phyloP scores from a whole-genome alignment of 2,113 vertebrate genomes.

The Amphiprion ocellaris region DNA sequence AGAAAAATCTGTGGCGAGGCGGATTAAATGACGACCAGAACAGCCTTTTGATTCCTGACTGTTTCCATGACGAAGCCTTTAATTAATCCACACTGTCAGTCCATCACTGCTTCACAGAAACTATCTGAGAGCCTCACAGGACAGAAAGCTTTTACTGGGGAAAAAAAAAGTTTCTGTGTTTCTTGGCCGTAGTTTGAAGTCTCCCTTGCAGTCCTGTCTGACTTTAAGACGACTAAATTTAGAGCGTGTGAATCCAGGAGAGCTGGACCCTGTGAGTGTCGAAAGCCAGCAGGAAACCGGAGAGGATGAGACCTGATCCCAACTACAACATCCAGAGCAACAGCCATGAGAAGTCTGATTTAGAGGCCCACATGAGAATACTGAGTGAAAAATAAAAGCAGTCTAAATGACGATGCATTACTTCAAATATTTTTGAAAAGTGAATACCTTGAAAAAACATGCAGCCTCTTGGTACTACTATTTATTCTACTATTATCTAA shows the following conservation, averaged over 20 bases:
- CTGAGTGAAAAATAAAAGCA: neutral
- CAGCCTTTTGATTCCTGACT: slow-evolving; percentile 10
- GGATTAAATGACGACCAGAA: slow-evolving; percentile 21
- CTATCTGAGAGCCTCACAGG: neutral
- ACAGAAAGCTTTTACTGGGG: neutral
- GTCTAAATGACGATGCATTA: too few relatives aligned
- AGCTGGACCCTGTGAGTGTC: slow-evolving; percentile 49
- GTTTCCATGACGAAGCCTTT: neutral
- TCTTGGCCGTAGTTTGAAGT: slow-evolving; percentile 20
- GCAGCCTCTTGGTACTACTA: too few relatives aligned
- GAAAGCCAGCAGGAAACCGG: slow-evolving; percentile 72
- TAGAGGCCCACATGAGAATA: neutral
- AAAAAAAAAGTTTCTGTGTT: neutral
- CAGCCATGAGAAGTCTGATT: slow-evolving; percentile 5
- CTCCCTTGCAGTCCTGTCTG: slow-evolving; percentile 6
- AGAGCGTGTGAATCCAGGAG: slow-evolving; percentile 79
- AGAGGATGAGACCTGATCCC: slow-evolving; percentile 65
- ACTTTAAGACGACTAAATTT: slow-evolving; percentile 80
- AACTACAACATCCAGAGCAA: slow-evolving; percentile 25
- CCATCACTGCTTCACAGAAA: neutral
- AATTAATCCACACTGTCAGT: slow-evolving; percentile 3
- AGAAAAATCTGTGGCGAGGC: neutral
- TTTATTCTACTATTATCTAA: too few relatives aligned
- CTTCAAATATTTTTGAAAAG: too few relatives aligned
- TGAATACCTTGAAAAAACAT: too few relatives aligned